These are phyloP conservation scores for Porites cylindrica DNA, from an alignment of 92 coral and sea anemone species.

Conservation along the genomic window DNA sequence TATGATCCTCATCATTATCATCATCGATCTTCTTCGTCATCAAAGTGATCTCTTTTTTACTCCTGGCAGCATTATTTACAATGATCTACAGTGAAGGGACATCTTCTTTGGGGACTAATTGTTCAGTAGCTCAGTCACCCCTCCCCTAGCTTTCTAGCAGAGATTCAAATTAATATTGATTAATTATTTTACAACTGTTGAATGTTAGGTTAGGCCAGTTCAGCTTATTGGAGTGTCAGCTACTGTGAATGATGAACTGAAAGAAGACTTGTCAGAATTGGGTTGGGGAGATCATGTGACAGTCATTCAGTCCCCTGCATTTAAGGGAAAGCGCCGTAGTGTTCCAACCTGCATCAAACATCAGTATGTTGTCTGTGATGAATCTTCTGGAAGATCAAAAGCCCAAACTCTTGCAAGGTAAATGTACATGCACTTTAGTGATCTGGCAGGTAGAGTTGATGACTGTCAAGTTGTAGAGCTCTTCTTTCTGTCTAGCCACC, in stretches of 20 bases:
- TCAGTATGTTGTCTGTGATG: constrained; percentile 70
- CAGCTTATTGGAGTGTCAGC: constrained; percentile 93
- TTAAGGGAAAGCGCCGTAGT: constrained; percentile 64
- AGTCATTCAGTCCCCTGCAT: constrained; percentile 79
- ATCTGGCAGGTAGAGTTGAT: neutral
- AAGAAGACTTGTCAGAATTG: constrained; percentile 77
- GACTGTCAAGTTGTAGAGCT: too few relatives aligned
- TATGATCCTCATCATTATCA: too few relatives aligned
- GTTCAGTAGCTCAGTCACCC: too few relatives aligned
- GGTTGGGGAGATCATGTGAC: constrained; percentile 95
- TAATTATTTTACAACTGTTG: neutral
- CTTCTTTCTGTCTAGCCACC: too few relatives aligned
- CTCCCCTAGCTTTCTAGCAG: too few relatives aligned
- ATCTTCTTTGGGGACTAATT: too few relatives aligned
- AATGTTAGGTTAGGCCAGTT: constrained; percentile 64
- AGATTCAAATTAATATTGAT: too few relatives aligned
- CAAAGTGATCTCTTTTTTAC: too few relatives aligned
- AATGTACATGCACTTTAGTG: neutral
- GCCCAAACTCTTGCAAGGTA: constrained; percentile 86
- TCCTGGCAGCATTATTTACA: too few relatives aligned
- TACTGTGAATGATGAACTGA: constrained; percentile 69
- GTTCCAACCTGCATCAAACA: constrained; percentile 81
- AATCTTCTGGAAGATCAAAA: constrained; percentile 61
- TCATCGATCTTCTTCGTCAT: too few relatives aligned
- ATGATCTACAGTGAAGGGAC: too few relatives aligned